Evolutionary conservation across 1,140 invertebrate genomes (phyloP).

Genomic region (Aphis craccivora): DNA sequence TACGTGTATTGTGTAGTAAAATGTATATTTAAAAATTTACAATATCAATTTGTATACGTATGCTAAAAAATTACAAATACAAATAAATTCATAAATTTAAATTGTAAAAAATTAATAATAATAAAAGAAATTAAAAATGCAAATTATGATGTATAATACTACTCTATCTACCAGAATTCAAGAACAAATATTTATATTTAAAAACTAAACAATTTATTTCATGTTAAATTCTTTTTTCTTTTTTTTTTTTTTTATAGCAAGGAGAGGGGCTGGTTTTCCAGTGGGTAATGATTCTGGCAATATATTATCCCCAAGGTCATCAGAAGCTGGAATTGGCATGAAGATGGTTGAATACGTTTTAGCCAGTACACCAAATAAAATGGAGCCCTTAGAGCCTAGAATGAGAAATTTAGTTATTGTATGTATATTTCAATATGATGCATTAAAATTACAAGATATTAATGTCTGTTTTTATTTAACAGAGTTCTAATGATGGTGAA

Average conservation of each 20-base stretch:
- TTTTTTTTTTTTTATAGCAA: constrained; percentile 62
- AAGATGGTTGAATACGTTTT: constrained; percentile 99
- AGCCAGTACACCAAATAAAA: constrained; percentile 85
- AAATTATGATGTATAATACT: no score
- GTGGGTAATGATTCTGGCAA: constrained; percentile 67
- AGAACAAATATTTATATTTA: background rate
- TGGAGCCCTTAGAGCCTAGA: constrained; percentile 75
- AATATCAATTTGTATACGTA: background rate
- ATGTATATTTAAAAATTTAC: background rate
- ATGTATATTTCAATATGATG: constrained; percentile 60
- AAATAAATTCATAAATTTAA: background rate
- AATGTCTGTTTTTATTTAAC: constrained; percentile 60
- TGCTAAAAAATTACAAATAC: background rate
- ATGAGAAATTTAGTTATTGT: constrained; percentile 78
- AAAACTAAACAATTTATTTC: background rate
- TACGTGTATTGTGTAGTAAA: background rate
- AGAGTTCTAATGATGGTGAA: constrained; percentile 61
- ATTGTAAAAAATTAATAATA: background rate
- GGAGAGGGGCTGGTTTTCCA: constrained; percentile 70
- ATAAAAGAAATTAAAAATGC: no score
- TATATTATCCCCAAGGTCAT: constrained; percentile 75
- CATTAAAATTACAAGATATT: constrained; percentile 14
- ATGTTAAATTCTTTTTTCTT: background rate
- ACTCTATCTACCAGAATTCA: background rate
- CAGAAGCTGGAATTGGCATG: constrained; percentile 85